Base-by-base conservation (phyloP, 1,140 invertebrate species). In the Harpegnathos saltator region DNA sequence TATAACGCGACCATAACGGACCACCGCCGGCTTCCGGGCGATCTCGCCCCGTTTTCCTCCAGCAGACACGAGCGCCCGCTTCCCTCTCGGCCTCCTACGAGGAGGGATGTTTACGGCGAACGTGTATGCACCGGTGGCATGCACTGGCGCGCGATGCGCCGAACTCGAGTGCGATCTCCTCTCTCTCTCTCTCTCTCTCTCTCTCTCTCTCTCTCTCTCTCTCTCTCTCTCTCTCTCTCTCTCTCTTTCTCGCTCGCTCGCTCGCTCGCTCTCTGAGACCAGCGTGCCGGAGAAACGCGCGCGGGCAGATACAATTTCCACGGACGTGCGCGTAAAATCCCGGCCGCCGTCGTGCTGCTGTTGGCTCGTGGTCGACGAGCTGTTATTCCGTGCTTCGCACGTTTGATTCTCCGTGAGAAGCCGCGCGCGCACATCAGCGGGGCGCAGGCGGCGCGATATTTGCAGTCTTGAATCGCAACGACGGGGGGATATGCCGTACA, bases 31-130 rank as follows among this genome's bases (percentile, higher is more conserved):
- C 77, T 84, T 84, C 83, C 75, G 75, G 83, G 66, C 62, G 75
- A 84, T 84, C 81, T 84, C 78, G 75, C 56, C n/a, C n/a, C 75
- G 74, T 84, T 80, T 80, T 80, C 75, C 75, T 69, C 61, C n/a
- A n/a, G 59, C 66, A 71, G 73, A 69, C 75, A 68, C 26, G 74
- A 19, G 61, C n/a, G n/a, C 33, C 50, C 63, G 75, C 50, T 69
- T 63, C 75, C 50, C 50, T 71, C 56, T 52, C 33, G 69, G 63
- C 61, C 75, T 56, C 52, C 75, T 56, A 66, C 75, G 66, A 80
- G 75, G 66, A 80, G 75, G 52, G 59, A 81, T 84, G 83, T 84
- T 84, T 84, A 84, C 58, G 38, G 77, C 58, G 50, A 52, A 26
- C 22, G 59, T 48, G 48, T 81, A 56, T 84, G 77, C 59, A 65